A percentile compares a stretch with the other conserved stretches of the same genome.
These are phyloP conservation scores for Sebastiscus albofasciatus DNA, from an alignment of 2,797 vertebrate species.

Conservation along the genomic window DNA sequence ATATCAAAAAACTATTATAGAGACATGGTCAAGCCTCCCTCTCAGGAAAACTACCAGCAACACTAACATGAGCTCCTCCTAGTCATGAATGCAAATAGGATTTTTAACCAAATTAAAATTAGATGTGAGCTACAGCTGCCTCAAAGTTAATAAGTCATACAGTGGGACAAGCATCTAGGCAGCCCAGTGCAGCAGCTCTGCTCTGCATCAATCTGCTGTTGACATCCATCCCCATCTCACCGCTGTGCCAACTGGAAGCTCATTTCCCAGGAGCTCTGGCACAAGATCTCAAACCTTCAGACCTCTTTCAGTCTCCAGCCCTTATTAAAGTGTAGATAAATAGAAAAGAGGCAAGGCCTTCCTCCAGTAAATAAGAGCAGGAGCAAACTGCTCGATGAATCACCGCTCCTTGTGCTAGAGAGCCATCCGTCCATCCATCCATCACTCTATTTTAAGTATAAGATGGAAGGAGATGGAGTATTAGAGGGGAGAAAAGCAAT, in stretches of 20 bases:
- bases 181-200: background rate
- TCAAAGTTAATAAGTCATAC: background rate
- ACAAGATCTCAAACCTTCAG: conserved; percentile 27
- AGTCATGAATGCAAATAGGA: background rate
- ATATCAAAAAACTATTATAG: background rate
- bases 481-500: conserved; percentile 41
- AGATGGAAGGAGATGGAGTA: conserved; percentile 35
- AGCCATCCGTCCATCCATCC: conserved; percentile 25
- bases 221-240: conserved; percentile 20
- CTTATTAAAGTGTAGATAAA: conserved; percentile 25
- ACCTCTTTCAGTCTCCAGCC: conserved; percentile 10
- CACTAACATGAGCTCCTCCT: background rate
- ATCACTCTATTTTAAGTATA: conserved; percentile 36
- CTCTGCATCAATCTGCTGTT: conserved; percentile 11
- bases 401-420: conserved; percentile 3
- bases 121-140: background rate
- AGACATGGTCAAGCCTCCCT: background rate
- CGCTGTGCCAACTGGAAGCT: conserved; percentile 1
- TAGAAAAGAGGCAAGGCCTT: conserved; percentile 8
- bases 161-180: background rate
- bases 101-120: background rate
- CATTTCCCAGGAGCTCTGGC: conserved; percentile 35
- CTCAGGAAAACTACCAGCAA: background rate
- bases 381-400: conserved; percentile 52
- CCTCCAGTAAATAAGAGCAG: conserved; percentile 47